These are phyloP conservation scores for Halocaridina rubra DNA, from an alignment of 2,888 invertebrate species.

Conservation along the genomic window DNA sequence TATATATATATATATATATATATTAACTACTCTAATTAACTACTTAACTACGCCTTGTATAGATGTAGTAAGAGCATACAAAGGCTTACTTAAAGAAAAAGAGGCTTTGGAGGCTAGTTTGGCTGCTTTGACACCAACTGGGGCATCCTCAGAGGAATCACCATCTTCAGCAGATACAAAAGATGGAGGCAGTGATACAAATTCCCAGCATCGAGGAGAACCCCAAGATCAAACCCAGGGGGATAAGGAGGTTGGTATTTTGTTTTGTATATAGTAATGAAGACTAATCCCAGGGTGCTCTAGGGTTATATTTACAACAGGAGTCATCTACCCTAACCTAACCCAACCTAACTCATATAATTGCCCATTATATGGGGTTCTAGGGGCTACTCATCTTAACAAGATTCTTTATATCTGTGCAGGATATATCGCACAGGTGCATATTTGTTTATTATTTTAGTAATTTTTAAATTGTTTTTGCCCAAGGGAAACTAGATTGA, in stretches of 20 bases:
- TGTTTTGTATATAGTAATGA: background rate
- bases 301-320: background rate
- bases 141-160: background rate
- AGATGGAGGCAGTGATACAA: background rate
- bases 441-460: no score
- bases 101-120: constrained; percentile 59
- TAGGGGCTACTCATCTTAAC: no score
- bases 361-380: no score
- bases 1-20: no score
- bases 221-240: background rate
- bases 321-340: background rate
- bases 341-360: no score
- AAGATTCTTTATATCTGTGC: no score
- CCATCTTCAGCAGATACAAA: background rate
- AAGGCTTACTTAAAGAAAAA: constrained; percentile 54
- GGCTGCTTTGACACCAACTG: constrained; percentile 34
- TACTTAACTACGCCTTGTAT: no score
- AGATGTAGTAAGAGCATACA: constrained; percentile 62
- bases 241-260: background rate
- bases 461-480: no score
- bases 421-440: no score
- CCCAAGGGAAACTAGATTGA: no score
- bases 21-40: no score
- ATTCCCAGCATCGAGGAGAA: background rate
- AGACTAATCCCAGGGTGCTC: background rate